Percentiles rank a stretch among this genome's conserved stretches.
Conservation (phyloP, 2,113 vertebrate genomes). For the Struthio camelus region DNA sequence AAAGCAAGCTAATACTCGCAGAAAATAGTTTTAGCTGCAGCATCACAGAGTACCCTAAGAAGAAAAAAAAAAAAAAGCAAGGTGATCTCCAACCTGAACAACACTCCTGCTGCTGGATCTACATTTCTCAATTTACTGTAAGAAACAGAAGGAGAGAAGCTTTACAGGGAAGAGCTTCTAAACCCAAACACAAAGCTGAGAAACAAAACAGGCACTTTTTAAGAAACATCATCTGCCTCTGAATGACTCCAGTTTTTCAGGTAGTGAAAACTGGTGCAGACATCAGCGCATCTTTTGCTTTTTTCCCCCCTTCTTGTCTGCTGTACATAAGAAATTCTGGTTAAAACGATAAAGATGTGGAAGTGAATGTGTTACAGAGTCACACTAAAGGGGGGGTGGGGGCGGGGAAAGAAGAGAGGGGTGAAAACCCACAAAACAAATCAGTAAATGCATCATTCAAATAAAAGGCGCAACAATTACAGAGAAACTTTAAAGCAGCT, state of each 20-base stretch:
- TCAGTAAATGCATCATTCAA: neutral
- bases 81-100: neutral
- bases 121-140: neutral
- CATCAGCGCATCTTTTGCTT: neutral
- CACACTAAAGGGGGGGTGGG: neutral
- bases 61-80: neutral
- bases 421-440: neutral
- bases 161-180: neutral
- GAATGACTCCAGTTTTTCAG: neutral
- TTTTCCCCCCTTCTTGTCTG: neutral
- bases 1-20: neutral
- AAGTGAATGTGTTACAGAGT: neutral
- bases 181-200: neutral
- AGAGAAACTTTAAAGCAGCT: slow-evolving; percentile 65
- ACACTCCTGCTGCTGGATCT: neutral
- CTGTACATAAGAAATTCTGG: neutral
- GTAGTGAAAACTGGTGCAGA: neutral
- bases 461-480: slow-evolving; percentile 13
- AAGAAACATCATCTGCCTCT: neutral
- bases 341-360: neutral
- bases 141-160: neutral
- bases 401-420: neutral
- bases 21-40: neutral
- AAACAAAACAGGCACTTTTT: neutral
- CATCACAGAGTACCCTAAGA: neutral